Base-by-base conservation (phyloP, 92 coral and sea anemone genomes). In the Parazoanthus darwini region DNA sequence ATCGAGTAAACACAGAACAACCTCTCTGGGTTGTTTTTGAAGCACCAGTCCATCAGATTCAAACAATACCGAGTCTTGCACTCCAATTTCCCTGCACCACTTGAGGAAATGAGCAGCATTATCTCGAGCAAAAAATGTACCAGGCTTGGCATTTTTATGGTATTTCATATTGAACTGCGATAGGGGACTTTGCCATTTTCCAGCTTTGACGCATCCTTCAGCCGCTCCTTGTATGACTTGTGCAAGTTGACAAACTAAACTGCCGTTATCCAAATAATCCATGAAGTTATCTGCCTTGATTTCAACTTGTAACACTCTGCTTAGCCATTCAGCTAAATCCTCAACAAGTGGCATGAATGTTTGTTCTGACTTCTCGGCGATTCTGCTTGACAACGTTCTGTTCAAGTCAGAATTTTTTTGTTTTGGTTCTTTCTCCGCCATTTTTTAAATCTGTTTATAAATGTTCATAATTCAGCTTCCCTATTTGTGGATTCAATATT, bases 31-130 rank as follows among this genome's bases (percentile, higher is more conserved):
- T 81, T 97, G 94, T 87, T 92, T 95, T 59, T 97, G 99, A 70
- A 97, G 94, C 7, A 97, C 99, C 73, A 97, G 85, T 1, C 99
- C 99, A 85, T 97, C 99, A 18, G 98, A 94, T 73, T 95, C 99
- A 92, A 97, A 97, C 91, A 97, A 84, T 5, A 97, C 98, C 6
- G 99, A 95, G 50, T 97, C 97, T 75, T 93, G 92, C 2, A 97
- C 95, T 8, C 96, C 97, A 63, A 97, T 93, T 82, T 91, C 96
- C 81, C 94, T 92, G 80, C 99, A 97, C 99, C 99, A 97, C 77
- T 93, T 89, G 80, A 95, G 81, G 82, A 97, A 97, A 80, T 91
- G 91, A 5, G 99, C 99, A 6, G 96, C 96, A 48, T 97, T 97
- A 90, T 97, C 99, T 79, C 99, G 91, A 39, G 99, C 99, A 88